phyloP scores from a whole-genome alignment of 2,797 vertebrate genomes.

The Chelon labrosus region DNA sequence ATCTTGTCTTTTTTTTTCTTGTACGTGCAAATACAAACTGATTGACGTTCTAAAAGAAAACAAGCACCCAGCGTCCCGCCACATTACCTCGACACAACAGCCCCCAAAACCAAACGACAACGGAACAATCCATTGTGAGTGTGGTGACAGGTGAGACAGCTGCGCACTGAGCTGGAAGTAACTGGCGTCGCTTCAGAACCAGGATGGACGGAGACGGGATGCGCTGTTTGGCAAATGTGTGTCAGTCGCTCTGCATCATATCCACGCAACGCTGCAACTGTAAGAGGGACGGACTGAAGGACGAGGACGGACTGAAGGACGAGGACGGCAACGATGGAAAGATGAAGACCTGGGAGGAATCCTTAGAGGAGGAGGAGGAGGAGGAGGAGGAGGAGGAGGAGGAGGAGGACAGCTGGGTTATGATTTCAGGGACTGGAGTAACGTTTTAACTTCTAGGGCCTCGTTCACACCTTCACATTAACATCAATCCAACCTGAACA shows the following conservation, averaged over 20 bases:
- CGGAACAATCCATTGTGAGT: neutral
- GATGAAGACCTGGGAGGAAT: no score
- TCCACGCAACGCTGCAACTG: neutral
- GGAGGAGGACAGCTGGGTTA: no score
- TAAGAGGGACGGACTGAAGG: neutral
- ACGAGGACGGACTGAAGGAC: neutral
- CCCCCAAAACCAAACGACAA: neutral
- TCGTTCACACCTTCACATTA: no score
- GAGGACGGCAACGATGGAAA: neutral
- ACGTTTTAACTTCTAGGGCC: no score
- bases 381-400: no score
- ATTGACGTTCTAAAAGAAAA: neutral
- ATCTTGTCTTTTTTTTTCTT: neutral
- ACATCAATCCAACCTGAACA: no score
- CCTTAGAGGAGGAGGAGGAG: no score
- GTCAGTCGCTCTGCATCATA: neutral
- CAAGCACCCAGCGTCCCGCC: neutral
- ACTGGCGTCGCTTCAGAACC: neutral
- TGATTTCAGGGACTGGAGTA: no score
- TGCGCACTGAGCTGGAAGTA: neutral
- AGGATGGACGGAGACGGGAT: neutral
- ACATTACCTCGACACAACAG: neutral
- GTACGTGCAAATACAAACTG: neutral
- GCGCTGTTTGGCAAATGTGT: slow-evolving; percentile 10
- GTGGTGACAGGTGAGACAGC: slow-evolving; percentile 4